Percentiles rank a stretch among this genome's conserved stretches.
Conservation (phyloP, 2,797 vertebrate species). For the Molossus alvarezi region DNA sequence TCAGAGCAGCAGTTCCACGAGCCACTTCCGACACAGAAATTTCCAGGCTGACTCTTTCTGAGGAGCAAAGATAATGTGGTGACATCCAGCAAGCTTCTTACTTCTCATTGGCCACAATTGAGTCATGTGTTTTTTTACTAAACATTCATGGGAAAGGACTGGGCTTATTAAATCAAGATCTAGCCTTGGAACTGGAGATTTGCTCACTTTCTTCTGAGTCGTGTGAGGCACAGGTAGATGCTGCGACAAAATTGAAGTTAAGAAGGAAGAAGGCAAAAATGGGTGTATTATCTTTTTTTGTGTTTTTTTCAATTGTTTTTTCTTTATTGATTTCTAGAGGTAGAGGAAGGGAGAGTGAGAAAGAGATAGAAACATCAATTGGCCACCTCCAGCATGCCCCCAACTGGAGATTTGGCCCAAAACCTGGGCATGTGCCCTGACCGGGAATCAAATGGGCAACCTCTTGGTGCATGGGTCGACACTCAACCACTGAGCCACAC, state of each 20-base stretch:
- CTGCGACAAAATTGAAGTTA: not conserved
- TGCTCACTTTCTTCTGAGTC: not conserved
- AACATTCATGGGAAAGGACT: not conserved
- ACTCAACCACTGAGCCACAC: too few relatives aligned
- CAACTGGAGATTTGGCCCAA: too few relatives aligned
- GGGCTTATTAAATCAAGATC: not conserved
- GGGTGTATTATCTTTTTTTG: not conserved
- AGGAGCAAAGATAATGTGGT: not conserved
- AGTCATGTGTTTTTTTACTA: not conserved
- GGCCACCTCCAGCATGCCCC: too few relatives aligned
- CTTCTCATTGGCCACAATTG: not conserved
- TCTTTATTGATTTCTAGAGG: too few relatives aligned
- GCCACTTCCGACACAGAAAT: not conserved
- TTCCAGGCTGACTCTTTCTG: not conserved
- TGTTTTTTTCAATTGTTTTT: too few relatives aligned
- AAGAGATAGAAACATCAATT: too few relatives aligned
- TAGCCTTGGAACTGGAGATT: not conserved
- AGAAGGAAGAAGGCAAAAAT: not conserved
- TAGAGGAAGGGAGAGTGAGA: too few relatives aligned
- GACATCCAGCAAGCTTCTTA: not conserved
- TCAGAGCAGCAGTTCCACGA: not conserved
- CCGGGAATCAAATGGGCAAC: too few relatives aligned
- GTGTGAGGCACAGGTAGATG: not conserved
- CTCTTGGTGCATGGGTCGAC: too few relatives aligned
- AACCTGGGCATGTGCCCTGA: too few relatives aligned